Evolutionary conservation across 2,113 vertebrate species (phyloP).

Genomic region (Zingel zingel): DNA sequence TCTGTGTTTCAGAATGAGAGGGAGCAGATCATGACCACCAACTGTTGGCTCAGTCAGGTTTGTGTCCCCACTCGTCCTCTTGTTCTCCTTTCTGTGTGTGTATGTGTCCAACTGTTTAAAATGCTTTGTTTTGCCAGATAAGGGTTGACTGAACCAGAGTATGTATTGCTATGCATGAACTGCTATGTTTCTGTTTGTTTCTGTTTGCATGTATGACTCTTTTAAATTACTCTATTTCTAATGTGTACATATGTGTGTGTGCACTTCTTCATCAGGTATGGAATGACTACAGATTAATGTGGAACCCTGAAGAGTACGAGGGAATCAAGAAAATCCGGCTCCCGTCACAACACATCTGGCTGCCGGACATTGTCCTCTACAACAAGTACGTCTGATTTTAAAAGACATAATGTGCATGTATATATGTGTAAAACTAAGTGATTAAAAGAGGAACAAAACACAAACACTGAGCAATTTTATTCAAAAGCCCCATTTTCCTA

Average conservation of each 20-base stretch:
- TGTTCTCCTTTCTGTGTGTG: background rate
- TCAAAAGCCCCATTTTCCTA: conserved; percentile 35
- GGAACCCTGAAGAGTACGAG: conserved; percentile 86
- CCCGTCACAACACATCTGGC: conserved; percentile 86
- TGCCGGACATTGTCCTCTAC: conserved; percentile 88
- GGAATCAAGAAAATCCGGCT: conserved; percentile 86
- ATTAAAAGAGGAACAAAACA: conserved; percentile 31
- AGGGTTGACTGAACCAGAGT: conserved; percentile 1
- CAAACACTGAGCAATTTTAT: conserved; percentile 11
- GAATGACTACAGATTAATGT: conserved; percentile 87
- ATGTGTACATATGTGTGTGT: background rate
- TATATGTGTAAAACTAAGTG: conserved; percentile 27
- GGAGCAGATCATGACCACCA: conserved; percentile 89
- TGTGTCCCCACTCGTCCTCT: background rate
- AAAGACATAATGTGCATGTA: background rate
- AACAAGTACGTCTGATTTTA: conserved; percentile 79
- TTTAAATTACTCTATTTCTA: conserved; percentile 1
- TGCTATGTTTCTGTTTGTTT: conserved; percentile 18
- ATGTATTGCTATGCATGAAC: conserved; percentile 8
- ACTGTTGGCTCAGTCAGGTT: conserved; percentile 88
- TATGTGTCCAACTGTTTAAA: conserved; percentile 3
- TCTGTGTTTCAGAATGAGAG: conserved; percentile 85
- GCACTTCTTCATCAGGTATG: conserved; percentile 74
- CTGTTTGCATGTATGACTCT: background rate
- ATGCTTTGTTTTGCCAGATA: conserved; percentile 12